Evolutionary conservation across 2,888 invertebrate genomes (phyloP).

Genomic region (Boloria selene): DNA sequence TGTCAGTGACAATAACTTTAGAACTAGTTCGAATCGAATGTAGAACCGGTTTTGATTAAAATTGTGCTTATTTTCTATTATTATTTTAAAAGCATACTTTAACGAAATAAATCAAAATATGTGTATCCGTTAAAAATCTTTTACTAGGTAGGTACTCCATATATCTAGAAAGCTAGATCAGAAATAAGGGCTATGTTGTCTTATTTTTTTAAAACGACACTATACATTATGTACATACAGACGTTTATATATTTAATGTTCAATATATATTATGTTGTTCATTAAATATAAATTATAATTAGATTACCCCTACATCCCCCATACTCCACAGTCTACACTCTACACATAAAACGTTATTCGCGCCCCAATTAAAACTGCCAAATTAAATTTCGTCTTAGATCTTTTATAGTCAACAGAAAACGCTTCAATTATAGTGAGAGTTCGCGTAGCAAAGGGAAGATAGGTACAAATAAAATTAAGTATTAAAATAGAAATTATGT

Average conservation of each 20-base stretch:
- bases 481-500: not conserved
- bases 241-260: not conserved
- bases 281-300: conserved; percentile 28
- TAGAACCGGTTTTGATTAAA: conserved; percentile 2
- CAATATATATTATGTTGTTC: conserved; percentile 2
- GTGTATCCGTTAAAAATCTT: not conserved
- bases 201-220: too few species aligned
- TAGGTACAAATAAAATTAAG: not conserved
- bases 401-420: conserved; percentile 38
- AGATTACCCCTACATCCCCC: conserved; percentile 8
- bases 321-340: too few species aligned
- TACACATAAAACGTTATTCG: conserved; percentile 23
- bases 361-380: conserved; percentile 42
- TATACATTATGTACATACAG: too few species aligned
- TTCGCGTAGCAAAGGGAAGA: not conserved
- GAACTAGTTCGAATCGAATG: not conserved
- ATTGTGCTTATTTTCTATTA: not conserved
- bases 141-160: too few species aligned
- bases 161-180: too few species aligned
- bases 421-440: conserved; percentile 14
- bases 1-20: not conserved
- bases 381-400: conserved; percentile 46
- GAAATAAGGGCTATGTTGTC: too few species aligned
- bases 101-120: too few species aligned
- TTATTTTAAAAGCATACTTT: not conserved